These are phyloP conservation scores for Pogonognathellus flavescens DNA, from an alignment of 1,140 invertebrate species.

Conservation along the genomic window DNA sequence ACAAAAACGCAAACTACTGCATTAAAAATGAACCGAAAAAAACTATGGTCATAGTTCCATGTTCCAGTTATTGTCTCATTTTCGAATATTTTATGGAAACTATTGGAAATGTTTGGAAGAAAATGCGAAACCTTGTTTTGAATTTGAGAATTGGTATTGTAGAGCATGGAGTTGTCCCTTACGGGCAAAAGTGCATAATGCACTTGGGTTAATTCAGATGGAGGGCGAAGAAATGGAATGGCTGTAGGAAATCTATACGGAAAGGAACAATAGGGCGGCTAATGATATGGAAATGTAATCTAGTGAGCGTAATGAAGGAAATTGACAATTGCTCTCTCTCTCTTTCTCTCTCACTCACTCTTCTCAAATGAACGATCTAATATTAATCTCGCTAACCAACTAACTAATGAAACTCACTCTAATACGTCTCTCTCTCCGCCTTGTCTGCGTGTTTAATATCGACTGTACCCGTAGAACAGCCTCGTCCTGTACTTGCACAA, in stretches of 20 bases:
- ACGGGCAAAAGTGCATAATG: slow-evolving; percentile 29
- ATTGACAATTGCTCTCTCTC: slow-evolving; percentile 54
- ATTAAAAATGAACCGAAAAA: no score
- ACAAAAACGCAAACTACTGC: no score
- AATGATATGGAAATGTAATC: slow-evolving; percentile 63
- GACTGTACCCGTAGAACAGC: no score
- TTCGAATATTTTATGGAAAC: background rate
- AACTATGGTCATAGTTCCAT: no score
- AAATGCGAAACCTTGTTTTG: background rate
- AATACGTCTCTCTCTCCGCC: background rate
- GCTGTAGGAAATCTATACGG: background rate
- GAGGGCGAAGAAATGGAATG: background rate
- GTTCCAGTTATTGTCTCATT: no score
- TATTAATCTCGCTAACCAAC: slow-evolving; percentile 49
- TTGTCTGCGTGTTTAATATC: no score
- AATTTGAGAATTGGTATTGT: background rate
- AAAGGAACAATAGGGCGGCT: slow-evolving; percentile 52
- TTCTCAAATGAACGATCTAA: slow-evolving; percentile 51
- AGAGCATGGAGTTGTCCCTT: slow-evolving; percentile 7
- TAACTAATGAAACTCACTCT: slow-evolving; percentile 37
- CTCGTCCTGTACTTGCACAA: no score
- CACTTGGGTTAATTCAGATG: background rate
- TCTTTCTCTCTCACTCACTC: background rate
- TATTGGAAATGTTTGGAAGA: background rate
- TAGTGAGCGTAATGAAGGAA: slow-evolving; percentile 58